phyloP scores from a whole-genome alignment of 2,797 vertebrate species.

The Parauchenoglanis ngamensis region DNA sequence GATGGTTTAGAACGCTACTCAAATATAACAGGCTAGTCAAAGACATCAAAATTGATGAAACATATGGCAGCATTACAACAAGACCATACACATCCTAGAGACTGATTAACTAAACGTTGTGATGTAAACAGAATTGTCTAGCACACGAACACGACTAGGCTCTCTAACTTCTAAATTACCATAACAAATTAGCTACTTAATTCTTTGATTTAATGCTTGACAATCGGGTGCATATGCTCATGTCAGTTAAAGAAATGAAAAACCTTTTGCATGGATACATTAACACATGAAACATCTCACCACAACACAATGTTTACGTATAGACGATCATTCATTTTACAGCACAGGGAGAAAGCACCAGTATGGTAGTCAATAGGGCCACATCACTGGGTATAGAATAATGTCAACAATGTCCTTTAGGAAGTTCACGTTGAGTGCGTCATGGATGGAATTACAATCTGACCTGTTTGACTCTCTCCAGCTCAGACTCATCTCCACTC shows the following conservation, averaged over 20 bases:
- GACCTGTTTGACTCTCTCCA: constrained; percentile 91
- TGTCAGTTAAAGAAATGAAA: not conserved
- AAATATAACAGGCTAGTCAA: not conserved
- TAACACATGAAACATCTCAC: not conserved
- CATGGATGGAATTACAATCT: not conserved
- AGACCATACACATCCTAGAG: not conserved
- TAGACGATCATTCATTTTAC: not conserved
- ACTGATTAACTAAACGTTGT: not conserved
- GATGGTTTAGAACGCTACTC: not conserved
- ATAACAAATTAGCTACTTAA: too few relatives aligned
- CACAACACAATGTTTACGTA: not conserved
- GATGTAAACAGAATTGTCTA: not conserved
- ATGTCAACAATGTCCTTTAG: not conserved
- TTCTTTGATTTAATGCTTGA: not conserved
- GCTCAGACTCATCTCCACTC: constrained; percentile 78
- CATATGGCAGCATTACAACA: not conserved
- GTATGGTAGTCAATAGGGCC: not conserved
- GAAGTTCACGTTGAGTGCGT: too few relatives aligned
- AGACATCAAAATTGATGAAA: not conserved
- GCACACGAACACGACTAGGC: too few relatives aligned
- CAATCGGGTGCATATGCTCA: not conserved
- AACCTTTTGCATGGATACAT: not conserved
- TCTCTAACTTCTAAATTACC: not conserved
- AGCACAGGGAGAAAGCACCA: not conserved
- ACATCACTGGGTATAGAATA: not conserved